Conservation (phyloP, 2,797 vertebrate species). For the Ptychobarbus kaznakovi region DNA sequence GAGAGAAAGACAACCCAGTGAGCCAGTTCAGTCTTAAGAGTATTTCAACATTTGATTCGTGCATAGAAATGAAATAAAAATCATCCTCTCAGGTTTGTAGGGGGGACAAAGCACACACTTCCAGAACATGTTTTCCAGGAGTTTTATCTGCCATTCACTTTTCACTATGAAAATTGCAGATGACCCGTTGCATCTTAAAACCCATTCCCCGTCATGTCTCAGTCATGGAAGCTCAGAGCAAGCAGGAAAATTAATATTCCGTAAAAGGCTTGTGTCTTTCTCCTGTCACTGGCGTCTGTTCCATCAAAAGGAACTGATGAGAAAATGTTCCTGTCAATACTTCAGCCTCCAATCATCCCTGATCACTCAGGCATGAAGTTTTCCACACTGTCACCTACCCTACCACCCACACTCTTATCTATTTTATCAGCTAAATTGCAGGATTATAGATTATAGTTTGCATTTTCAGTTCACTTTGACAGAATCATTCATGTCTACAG, state of each 20-base stretch:
- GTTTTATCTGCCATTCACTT: conserved; percentile 46
- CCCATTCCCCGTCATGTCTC: conserved; percentile 18
- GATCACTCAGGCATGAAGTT: conserved; percentile 51
- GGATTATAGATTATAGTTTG: conserved; percentile 26
- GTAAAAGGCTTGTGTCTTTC: conserved; percentile 26
- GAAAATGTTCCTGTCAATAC: conserved; percentile 57
- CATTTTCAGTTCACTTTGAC: not conserved
- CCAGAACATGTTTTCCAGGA: conserved; percentile 16
- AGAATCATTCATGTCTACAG: not conserved
- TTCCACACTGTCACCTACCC: conserved; percentile 30
- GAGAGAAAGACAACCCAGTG: not conserved
- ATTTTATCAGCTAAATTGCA: conserved; percentile 1
- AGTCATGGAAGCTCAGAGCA: not conserved
- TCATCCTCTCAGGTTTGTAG: not conserved
- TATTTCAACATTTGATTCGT: conserved; percentile 8
- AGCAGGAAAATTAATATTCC: conserved; percentile 49
- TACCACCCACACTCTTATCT: conserved; percentile 1
- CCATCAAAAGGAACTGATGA: conserved; percentile 40
- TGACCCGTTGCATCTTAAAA: conserved; percentile 19
- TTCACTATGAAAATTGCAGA: conserved; percentile 34
- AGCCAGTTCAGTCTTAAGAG: not conserved
- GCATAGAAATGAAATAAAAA: not conserved
- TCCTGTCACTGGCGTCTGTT: conserved; percentile 32
- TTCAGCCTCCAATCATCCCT: conserved; percentile 46
- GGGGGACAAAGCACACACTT: not conserved